These are phyloP conservation scores for Himalopsyche kuldschensis DNA, from an alignment of 2,888 invertebrate species.

Conservation along the genomic window DNA sequence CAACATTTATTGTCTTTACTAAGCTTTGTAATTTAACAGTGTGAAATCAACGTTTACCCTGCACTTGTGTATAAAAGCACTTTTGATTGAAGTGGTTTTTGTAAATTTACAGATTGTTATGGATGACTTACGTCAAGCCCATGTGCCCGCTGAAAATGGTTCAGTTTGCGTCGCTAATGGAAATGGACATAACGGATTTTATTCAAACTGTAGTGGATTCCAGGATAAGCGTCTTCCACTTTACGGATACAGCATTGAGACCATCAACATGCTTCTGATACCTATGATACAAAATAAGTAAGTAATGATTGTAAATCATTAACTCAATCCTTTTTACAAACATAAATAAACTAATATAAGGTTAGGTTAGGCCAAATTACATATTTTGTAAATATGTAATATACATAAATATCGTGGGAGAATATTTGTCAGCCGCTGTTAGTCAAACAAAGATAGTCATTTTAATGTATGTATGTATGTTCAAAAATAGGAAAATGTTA, in stretches of 20 bases:
- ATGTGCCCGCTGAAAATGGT: constrained; percentile 48
- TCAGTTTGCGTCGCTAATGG: constrained; percentile 46
- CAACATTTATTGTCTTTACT: constrained; percentile 32
- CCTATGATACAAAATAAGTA: constrained; percentile 97
- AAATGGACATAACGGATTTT: constrained; percentile 45
- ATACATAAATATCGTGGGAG: too few species aligned
- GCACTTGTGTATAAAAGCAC: neutral
- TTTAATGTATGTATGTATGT: too few species aligned
- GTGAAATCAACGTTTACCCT: neutral
- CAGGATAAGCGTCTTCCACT: constrained; percentile 84
- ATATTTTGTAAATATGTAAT: too few species aligned
- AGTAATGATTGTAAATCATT: constrained; percentile 43
- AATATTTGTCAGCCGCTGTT: too few species aligned
- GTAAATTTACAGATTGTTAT: constrained; percentile 68
- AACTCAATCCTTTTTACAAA: too few species aligned
- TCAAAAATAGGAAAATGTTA: too few species aligned
- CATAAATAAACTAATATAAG: too few species aligned
- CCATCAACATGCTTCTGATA: constrained; percentile 87
- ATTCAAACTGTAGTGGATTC: constrained; percentile 59
- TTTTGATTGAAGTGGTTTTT: neutral
- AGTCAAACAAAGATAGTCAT: too few species aligned
- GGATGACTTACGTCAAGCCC: constrained; percentile 74
- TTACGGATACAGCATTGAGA: constrained; percentile 94
- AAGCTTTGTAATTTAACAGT: constrained; percentile 35
- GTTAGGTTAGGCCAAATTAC: too few species aligned